Evolutionary conservation across 2,797 vertebrate genomes (phyloP), one percentile per base, ranked within the genome.

Genomic region (Gallirallus australis): DNA sequence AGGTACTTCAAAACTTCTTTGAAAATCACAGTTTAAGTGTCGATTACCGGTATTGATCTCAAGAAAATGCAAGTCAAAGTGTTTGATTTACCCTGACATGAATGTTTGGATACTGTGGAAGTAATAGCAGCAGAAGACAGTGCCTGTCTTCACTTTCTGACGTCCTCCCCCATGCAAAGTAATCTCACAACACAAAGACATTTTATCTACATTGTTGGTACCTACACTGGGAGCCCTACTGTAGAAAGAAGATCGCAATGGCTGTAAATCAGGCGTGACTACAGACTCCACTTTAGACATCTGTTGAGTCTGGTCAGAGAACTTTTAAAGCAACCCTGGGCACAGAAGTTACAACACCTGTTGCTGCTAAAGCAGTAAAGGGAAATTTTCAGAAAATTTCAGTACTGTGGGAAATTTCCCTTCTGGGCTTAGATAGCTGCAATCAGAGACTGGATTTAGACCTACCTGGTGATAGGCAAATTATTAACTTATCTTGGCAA

Each of bases 331-430:
- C 31, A 12, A n/a, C 61, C 65, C n/a, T 45, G 33, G 40, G 60
- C 35, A 53, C 15, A 84, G 50, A 89, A 79, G 16, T 5, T 6
- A 3, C 2, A 33, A 17, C 2, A 66, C 35, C 61, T 77, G 39
- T 66, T 82, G 45, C 24, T 79, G 14, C 57, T 79, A 54, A 25
- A 84, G 10, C 17, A 37, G 48, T 70, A 57, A 84, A 86, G 59
- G 94, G 92, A 94, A 96, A 86, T 89, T 95, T 86, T 92, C 39
- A 88, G 73, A 93, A 96, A 92, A 90, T 81, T 75, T 86, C 31
- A 18, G 7, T 61, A 4, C 28, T 65, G 14, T 61, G 25, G 27
- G 54, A 95, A 95, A 94, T 93, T 96, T 97, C 75, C 75, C 48
- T 68, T 89, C 66, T 64, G 47, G 39, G 27, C n/a, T 82, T 76